Percentiles rank a stretch among this genome's conserved stretches.
Conservation (phyloP, 2,797 vertebrate species). For the Pterois miles region DNA sequence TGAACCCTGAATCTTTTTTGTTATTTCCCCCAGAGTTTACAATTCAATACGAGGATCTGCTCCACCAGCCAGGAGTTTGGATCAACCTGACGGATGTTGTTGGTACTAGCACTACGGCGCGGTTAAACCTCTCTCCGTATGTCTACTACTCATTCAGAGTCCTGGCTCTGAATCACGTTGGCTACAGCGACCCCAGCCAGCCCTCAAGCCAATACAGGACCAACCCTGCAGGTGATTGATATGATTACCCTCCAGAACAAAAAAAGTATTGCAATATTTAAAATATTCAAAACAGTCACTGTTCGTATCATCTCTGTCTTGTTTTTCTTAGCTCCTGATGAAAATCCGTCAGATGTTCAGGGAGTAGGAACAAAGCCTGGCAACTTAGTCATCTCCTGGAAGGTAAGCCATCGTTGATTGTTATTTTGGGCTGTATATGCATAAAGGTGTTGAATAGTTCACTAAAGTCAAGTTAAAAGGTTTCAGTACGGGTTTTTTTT, state of each 20-base stretch:
- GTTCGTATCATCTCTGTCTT: not conserved
- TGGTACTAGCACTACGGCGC: conserved; percentile 85
- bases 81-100: conserved; percentile 86
- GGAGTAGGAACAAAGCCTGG: conserved; percentile 88
- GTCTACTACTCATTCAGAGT: conserved; percentile 95
- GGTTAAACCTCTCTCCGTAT: conserved; percentile 89
- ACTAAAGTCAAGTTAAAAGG: not conserved
- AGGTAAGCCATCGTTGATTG: conserved; percentile 78
- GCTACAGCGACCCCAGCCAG: conserved; percentile 87
- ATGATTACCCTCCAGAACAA: not conserved
- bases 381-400: conserved; percentile 94
- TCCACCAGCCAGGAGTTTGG: conserved; percentile 91
- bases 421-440: not conserved
- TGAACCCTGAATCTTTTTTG: not conserved
- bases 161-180: conserved; percentile 88
- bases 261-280: not conserved
- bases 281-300: not conserved
- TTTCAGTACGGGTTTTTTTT: not conserved
- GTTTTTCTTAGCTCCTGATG: conserved; percentile 88
- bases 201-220: conserved; percentile 91
- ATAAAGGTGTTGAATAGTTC: not conserved
- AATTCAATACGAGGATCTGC: conserved; percentile 91
- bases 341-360: conserved; percentile 88
- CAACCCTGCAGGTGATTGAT: conserved; percentile 88
- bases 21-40: conserved; percentile 83